Evolutionary conservation across 2,888 invertebrate genomes (phyloP), one percentile per base, ranked within the genome.

Genomic region (Caenorhabditis sinica): DNA sequence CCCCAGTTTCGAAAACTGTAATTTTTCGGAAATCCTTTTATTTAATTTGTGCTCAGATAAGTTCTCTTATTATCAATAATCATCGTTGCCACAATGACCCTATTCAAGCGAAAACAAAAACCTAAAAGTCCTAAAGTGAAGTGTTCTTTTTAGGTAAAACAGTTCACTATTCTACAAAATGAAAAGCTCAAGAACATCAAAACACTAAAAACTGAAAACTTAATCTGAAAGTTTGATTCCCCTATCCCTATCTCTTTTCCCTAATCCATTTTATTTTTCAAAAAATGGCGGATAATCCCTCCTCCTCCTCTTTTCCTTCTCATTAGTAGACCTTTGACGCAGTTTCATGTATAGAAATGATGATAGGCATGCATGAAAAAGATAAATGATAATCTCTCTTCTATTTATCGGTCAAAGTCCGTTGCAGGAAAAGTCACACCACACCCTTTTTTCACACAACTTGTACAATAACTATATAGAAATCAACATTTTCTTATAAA

Each of bases 291-390:
- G 51, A 51, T 68, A 36, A 63, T 51, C 20, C 51, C 66, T 51
- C 68, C 68, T 53, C 68, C 68, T 36, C 23, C 65, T 25, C 3
- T 58, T 33, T 53, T 23, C 63, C 30, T n/a, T n/a, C 25, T 65
- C 15, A 65, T 65, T 66, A 49, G 49, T 8, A 66, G 68, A 68
- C 68, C 23, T 68, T 68, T 68, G 68, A 68, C 68, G 68, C 68
- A 68, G 65, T 65, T 65, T 65, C 65, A 65, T 45, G n/a, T 49
- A 30, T 49, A 65, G 43, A 65, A 65, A n/a, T 49, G 25, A 65
- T 40, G 40, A 40, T 40, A 11, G n/a, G n/a, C n/a, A n/a, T n/a
- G n/a, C n/a, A n/a, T 11, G 6, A 40, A 11, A 40, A 13, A 40
- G 6, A 40, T 65, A n/a, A 65, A 40, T 63, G 40, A 40, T 63